These are phyloP conservation scores for Clinocottus analis DNA, from an alignment of 2,113 vertebrate species.

Conservation along the genomic window DNA sequence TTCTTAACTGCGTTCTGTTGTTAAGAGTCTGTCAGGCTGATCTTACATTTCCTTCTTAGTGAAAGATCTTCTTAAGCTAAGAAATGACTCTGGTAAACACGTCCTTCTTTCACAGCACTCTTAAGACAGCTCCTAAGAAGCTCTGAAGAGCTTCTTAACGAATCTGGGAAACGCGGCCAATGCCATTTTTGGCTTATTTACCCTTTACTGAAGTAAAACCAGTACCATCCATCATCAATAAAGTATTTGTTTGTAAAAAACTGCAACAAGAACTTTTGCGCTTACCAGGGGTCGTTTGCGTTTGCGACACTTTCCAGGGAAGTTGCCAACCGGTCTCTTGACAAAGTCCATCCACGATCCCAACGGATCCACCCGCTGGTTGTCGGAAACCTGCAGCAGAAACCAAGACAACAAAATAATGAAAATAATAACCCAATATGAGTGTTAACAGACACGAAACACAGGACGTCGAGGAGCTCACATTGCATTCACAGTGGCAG, in stretches of 20 bases:
- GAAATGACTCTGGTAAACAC: too few species aligned
- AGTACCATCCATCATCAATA: background rate
- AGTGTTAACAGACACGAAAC: background rate
- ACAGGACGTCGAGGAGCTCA: background rate
- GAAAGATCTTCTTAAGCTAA: too few species aligned
- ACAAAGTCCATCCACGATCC: slow-evolving; percentile 95
- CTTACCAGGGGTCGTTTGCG: slow-evolving; percentile 90
- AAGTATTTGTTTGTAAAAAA: background rate
- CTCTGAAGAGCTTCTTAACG: too few species aligned
- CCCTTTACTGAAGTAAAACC: background rate
- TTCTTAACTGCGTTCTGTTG: too few species aligned
- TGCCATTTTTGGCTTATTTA: background rate
- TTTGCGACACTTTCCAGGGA: slow-evolving; percentile 86
- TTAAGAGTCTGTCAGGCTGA: too few species aligned
- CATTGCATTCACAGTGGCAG: background rate
- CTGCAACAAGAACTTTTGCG: background rate
- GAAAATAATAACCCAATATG: background rate
- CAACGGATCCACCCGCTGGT: slow-evolving; percentile 89
- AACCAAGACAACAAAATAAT: slow-evolving; percentile 3
- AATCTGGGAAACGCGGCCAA: too few species aligned
- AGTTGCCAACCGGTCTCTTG: slow-evolving; percentile 87
- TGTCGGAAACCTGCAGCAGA: slow-evolving; percentile 80
- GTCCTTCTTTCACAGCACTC: too few species aligned
- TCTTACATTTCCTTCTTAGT: too few species aligned
- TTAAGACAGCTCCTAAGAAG: too few species aligned